Percentiles rank a stretch among this genome's conserved stretches.
Conservation (phyloP, 30 jellyfish, hydroid and myxozoan genomes). For the Hydra vulgaris region DNA sequence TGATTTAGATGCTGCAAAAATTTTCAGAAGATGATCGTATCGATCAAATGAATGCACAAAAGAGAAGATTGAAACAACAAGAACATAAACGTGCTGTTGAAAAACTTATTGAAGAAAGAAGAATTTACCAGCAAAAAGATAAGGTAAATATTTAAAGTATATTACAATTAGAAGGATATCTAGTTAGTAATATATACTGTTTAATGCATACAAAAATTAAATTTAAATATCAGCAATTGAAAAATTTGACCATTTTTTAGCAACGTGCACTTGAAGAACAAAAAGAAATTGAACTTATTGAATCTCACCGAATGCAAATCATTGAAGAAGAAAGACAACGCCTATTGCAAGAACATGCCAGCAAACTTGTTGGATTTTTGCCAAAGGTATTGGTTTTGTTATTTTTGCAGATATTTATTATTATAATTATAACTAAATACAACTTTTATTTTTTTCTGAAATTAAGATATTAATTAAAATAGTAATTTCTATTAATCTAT, state of each 20-base stretch:
- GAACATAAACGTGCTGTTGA: constrained; percentile 97
- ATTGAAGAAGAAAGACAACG: constrained; percentile 95
- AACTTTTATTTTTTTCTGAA: too few relatives aligned
- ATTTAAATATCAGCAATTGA: too few relatives aligned
- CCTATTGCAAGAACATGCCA: constrained; percentile 80
- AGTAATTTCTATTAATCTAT: too few relatives aligned
- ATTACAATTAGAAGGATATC: too few relatives aligned
- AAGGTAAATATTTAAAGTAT: constrained; percentile 29
- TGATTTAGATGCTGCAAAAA: constrained; percentile 59
- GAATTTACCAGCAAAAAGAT: constrained; percentile 52
- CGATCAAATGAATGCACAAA: constrained; percentile 96
- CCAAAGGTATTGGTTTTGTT: constrained; percentile 56
- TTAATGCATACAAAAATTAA: too few relatives aligned
- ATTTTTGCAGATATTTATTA: neutral
- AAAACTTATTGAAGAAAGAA: constrained; percentile 66
- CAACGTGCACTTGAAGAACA: constrained; percentile 82
- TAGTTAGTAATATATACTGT: too few relatives aligned
- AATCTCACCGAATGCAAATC: constrained; percentile 55
- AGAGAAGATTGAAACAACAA: constrained; percentile 82
- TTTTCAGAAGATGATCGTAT: constrained; percentile 95
- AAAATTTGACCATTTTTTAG: too few relatives aligned
- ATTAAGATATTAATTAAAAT: too few relatives aligned
- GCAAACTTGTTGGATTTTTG: constrained; percentile 65
- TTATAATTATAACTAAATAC: too few relatives aligned
- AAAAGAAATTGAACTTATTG: constrained; percentile 66